Evolutionary conservation across 1,140 invertebrate genomes (phyloP).

Genomic region (Megathymus violae): DNA sequence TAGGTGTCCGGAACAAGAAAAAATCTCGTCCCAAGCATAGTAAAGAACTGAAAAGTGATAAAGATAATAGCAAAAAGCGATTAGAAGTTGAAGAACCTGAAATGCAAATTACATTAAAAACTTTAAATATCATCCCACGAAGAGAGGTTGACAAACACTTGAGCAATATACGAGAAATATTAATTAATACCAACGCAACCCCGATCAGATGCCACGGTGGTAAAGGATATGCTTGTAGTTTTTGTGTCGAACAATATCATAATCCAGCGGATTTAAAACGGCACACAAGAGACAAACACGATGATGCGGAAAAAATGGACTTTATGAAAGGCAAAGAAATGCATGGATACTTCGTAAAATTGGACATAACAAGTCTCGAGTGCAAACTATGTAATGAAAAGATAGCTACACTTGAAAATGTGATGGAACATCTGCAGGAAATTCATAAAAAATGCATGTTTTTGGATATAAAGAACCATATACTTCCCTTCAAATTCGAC

Average conservation of each 20-base stretch:
- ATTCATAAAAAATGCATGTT: slow-evolving; percentile 47
- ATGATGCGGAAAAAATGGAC: slow-evolving; percentile 34
- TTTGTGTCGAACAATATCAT: slow-evolving; percentile 50
- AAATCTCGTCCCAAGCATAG: slow-evolving; percentile 18
- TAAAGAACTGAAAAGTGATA: background rate
- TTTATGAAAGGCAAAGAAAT: slow-evolving; percentile 57
- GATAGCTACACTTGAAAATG: slow-evolving; percentile 37
- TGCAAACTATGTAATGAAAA: slow-evolving; percentile 51
- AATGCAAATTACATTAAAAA: slow-evolving; percentile 15
- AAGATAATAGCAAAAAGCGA: background rate
- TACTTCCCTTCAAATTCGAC: slow-evolving; percentile 59
- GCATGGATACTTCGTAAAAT: slow-evolving; percentile 55
- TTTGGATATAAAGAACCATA: slow-evolving; percentile 51
- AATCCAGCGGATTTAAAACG: slow-evolving; percentile 52
- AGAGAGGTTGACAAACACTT: slow-evolving; percentile 49
- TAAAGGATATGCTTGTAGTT: slow-evolving; percentile 54
- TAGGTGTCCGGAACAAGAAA: slow-evolving; percentile 25
- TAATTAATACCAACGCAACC: slow-evolving; percentile 58
- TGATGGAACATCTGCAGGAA: slow-evolving; percentile 48
- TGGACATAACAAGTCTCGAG: slow-evolving; percentile 59
- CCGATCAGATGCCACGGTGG: slow-evolving; percentile 48
- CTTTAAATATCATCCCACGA: slow-evolving; percentile 15
- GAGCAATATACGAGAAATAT: slow-evolving; percentile 52
- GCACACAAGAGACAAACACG: slow-evolving; percentile 49
- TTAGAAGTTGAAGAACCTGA: background rate